Percentiles rank a stretch among this genome's conserved stretches.
phyloP scores from a whole-genome alignment of 1,140 invertebrate genomes.

The Linepithema humile region DNA sequence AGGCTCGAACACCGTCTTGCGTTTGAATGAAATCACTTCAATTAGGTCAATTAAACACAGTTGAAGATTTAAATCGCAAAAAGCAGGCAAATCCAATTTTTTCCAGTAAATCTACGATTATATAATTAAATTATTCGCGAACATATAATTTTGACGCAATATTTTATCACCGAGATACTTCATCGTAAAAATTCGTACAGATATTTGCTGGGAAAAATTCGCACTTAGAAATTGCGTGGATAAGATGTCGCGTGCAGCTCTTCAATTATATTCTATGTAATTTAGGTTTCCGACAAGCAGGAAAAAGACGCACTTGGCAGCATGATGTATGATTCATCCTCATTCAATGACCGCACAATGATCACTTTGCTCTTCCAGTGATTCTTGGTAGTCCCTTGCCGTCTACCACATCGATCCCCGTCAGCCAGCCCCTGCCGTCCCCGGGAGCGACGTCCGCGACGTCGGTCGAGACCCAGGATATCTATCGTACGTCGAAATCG shows the following conservation, averaged over 20 bases:
- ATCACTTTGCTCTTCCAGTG: slow-evolving; percentile 41
- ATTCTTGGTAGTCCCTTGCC: slow-evolving; percentile 74
- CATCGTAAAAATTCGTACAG: too few relatives aligned
- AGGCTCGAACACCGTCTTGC: background rate
- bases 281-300: background rate
- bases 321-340: background rate
- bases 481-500: slow-evolving; percentile 33
- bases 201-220: background rate
- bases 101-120: background rate
- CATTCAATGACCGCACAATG: background rate
- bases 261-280: background rate
- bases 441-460: background rate
- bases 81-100: background rate
- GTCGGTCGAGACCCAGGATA: slow-evolving; percentile 34
- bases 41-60: background rate
- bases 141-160: background rate
- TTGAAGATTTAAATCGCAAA: background rate
- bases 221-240: background rate
- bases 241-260: background rate
- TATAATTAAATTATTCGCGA: background rate
- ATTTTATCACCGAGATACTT: background rate
- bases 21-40: background rate
- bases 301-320: background rate
- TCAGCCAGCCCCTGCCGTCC: slow-evolving; percentile 39
- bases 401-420: slow-evolving; percentile 73